Base-by-base conservation (phyloP, 2,113 vertebrate genomes). In the Neotoma lepida region DNA sequence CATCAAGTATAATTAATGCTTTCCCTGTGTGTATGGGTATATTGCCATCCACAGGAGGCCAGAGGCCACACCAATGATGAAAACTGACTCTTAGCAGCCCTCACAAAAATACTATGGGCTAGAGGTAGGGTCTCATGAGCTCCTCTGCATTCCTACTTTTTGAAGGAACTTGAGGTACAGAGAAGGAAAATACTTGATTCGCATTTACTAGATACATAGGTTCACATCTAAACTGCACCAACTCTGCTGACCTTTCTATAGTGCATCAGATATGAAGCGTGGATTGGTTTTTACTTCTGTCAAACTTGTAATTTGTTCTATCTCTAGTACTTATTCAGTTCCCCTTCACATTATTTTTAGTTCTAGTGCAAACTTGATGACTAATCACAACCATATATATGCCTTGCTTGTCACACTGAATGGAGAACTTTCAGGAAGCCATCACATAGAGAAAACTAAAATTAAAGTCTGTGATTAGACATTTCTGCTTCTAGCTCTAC, bases 301-400 rank as follows among this genome's bases (percentile, higher is more conserved):
- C 82, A 93, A 84, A 93, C 35, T 90, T 8, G 70, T 1, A 87
- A 68, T 89, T 90, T 77, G 24, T 92, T 93, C 77, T 64, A 58
- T 86, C 28, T 68, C 61, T 39, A 33, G 39, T 84, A 49, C 54
- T 85, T 87, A 20, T 61, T 94, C 33, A 46, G 1, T 63, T 89
- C 20, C 26, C 33, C 64, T 93, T 86, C 14, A 41, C 2, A 39
- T 85, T 96, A 93, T 78, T 93, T 96, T 95, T 88, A 88, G 61
- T 71, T 95, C 35, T 93, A 90, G 54, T 89, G 63, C 24, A 93
- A 94, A 44, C 46, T 58, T 85, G 86, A 84, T 96, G 88, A 92
- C 92, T 96, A 94, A 90, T 94, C 92, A 91, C 41, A 78, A 17
- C 35, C 96, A 88, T 86, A 64, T 86, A 58, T 39, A 81, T 88